phyloP scores from a whole-genome alignment of 2,888 invertebrate genomes.

The Drosophila bunnanda region DNA sequence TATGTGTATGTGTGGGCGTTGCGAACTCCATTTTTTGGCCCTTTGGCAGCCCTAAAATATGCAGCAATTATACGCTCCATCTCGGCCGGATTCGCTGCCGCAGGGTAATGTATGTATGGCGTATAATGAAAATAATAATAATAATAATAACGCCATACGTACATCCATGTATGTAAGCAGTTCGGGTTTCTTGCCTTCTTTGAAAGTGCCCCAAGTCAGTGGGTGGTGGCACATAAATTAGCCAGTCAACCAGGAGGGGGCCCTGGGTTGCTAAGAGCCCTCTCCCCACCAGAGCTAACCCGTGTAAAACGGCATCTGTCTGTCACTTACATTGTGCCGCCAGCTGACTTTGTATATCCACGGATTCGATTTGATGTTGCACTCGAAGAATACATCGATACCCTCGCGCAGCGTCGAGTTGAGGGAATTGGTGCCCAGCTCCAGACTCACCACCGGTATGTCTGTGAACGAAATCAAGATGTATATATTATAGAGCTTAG shows the following conservation, averaged over 20 bases:
- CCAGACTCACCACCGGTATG: slow-evolving; percentile 92
- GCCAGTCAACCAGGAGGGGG: background rate
- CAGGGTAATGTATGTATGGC: slow-evolving; percentile 74
- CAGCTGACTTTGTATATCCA: slow-evolving; percentile 92
- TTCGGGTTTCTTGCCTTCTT: background rate
- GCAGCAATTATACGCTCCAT: slow-evolving; percentile 70
- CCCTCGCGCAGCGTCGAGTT: slow-evolving; percentile 93
- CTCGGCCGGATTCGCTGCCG: slow-evolving; percentile 44
- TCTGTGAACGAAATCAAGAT: slow-evolving; percentile 85
- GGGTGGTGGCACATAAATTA: slow-evolving; percentile 17
- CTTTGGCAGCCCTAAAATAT: slow-evolving; percentile 66
- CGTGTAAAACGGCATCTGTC: slow-evolving; percentile 1
- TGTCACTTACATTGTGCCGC: slow-evolving; percentile 90
- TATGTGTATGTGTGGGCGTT: slow-evolving; percentile 9
- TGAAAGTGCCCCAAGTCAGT: slow-evolving; percentile 13
- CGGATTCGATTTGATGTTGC: slow-evolving; percentile 95
- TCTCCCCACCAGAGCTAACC: too few relatives aligned
- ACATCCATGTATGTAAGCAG: background rate
- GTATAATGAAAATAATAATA: slow-evolving; percentile 75
- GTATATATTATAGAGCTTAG: background rate
- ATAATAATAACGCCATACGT: slow-evolving; percentile 31
- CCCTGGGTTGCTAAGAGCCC: background rate
- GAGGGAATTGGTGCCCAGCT: slow-evolving; percentile 91
- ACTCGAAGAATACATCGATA: slow-evolving; percentile 95
- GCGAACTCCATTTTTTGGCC: slow-evolving; percentile 29